Base-by-base conservation (phyloP, 2,113 vertebrate genomes). In the Tetrao urogallus region DNA sequence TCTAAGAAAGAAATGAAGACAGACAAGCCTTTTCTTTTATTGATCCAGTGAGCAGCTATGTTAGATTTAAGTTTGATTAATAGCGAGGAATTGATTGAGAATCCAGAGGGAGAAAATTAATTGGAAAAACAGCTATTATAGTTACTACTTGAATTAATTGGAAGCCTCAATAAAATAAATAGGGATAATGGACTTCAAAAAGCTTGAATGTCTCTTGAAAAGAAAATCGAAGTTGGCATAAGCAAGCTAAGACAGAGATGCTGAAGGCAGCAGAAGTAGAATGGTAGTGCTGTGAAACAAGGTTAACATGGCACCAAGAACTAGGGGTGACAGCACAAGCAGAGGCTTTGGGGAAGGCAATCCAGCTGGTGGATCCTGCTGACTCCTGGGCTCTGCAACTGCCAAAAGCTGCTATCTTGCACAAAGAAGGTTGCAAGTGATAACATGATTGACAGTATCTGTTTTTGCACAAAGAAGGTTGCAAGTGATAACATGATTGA, bases 141-240 rank as follows among this genome's bases (percentile, higher is more conserved):
- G 64, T n/a, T 86, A 88, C 70, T 50, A 81, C 54, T 86, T 83
- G 5, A 86, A 92, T 80, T 80, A 91, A 70, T 18, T 83, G 45
- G 30, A 77, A 92, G 58, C 4, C 17, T 58, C 6, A 56, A 38
- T 63, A 86, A 95, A 89, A 77, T 63, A 89, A 91, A 87, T 64
- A 87, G 28, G 0, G 1, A 34, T 43, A 80, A 73, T 30, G 18
- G 60, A 71, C 40, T 83, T 77, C 14, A 88, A 80, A 89, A 77
- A 6, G 10, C 21, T 85, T 40, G 84, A 75, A 6, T 18, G 10
- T 45, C 43, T 87, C 66, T 69, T 66, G n/a, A 76, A 76, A 75
- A 94, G 34, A 50, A 84, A 82, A 81, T 50, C 45, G 56, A 75
- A 69, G 28, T 24, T 40, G 27, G 3, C 69, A 40, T 34, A 85